Base-by-base conservation (phyloP, 2,797 vertebrate genomes). In the Malacoraja senta region DNA sequence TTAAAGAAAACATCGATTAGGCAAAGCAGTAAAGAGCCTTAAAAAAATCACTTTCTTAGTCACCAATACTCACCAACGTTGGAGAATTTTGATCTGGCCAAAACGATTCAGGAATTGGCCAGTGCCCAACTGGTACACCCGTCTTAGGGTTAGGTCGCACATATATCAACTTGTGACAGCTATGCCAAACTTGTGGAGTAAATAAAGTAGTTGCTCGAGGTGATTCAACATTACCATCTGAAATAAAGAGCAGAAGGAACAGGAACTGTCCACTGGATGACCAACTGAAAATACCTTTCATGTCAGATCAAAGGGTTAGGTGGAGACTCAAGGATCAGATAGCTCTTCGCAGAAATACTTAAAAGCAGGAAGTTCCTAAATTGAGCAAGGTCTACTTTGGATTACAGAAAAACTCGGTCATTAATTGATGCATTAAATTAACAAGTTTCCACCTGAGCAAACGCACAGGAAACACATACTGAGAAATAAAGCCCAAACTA, bases 51-150 rank as follows among this genome's bases (percentile, higher is more conserved):
- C 26, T 24, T 74, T 24, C 38, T 35, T 65, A 13, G 7, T 53
- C 68, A 53, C 68, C 93, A 93, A 94, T 94, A 96, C 98, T 98
- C 97, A 99, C 99, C 97, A 99, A 96, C 44, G 98, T 98, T 91
- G 98, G 98, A 94, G 98, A 99, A 95, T 99, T 99, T 97, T 99
- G 98, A 96, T 99, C 99, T 80, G 99, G 99, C 98, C 98, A 99
- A 95, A 99, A 99, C 94, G 98, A 98, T 95, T 99, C 98, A 78
- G 99, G 98, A 94, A 99, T 98, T 94, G 99, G 99, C 99, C 99
- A 99, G 17, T 99, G 99, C 90, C 99, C 99, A 93, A 99, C 97
- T 94, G 98, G 98, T 95, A 99, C 98, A 1, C 99, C 99, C 0
- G 98, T 99, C 96, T 99, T 99, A 93, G 98, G 98, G 95, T 99